A percentile compares a stretch with the other conserved stretches of the same genome.
Conservation (phyloP, 2,113 vertebrate species). For the Acrocephalus kingi region DNA sequence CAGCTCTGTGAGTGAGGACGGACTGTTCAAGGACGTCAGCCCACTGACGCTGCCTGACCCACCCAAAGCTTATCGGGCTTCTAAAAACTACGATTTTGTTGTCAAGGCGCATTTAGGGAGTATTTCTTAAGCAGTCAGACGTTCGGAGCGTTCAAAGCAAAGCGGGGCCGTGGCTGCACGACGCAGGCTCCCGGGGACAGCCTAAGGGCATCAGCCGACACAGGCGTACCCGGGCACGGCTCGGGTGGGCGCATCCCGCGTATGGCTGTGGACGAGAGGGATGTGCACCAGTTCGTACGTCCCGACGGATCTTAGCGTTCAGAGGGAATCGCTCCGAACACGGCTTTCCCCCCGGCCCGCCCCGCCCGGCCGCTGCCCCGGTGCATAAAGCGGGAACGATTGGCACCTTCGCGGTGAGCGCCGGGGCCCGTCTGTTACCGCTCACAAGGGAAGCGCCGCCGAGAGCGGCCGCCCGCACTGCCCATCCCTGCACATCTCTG, state of each 20-base stretch:
- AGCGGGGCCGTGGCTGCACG: not conserved
- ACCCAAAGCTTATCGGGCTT: not conserved
- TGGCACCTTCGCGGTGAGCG: not conserved
- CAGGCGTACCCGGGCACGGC: not conserved
- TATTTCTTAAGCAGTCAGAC: no score
- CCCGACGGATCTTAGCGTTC: fast-evolving
- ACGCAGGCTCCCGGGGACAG: not conserved
- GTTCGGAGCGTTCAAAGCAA: not conserved
- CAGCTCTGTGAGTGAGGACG: not conserved
- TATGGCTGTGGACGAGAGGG: not conserved
- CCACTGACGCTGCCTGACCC: not conserved
- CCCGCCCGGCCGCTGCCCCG: not conserved
- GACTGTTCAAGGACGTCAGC: not conserved
- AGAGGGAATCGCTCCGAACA: no score
- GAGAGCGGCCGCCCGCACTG: not conserved
- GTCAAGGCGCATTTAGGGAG: not conserved
- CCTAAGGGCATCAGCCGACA: not conserved
- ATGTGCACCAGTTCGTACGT: no score
- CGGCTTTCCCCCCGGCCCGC: not conserved
- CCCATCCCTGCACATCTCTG: not conserved
- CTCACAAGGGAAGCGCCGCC: not conserved
- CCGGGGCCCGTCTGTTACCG: not conserved
- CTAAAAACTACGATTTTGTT: not conserved
- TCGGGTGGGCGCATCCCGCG: not conserved
- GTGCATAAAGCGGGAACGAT: not conserved